Conservation (phyloP, 2,888 invertebrate genomes). For the Erebia ligea region DNA sequence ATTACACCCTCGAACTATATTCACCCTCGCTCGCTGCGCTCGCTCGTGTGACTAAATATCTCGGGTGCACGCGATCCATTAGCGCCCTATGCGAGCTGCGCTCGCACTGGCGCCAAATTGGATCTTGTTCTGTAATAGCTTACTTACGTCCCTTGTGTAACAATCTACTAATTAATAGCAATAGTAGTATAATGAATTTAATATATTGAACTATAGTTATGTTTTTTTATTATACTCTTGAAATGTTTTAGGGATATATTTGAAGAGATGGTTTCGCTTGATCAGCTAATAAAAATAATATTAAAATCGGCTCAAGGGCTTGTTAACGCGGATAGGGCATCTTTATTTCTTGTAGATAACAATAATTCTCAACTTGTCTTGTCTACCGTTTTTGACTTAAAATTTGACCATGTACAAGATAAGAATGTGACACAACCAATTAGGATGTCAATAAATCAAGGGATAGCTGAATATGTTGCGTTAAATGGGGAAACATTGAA, state of each 20-base stretch:
- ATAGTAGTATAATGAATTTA: background rate
- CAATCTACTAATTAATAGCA: too few relatives aligned
- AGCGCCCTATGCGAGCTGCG: too few relatives aligned
- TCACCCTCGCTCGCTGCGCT: too few relatives aligned
- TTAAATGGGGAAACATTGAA: slow-evolving; percentile 90
- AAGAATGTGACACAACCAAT: slow-evolving; percentile 73
- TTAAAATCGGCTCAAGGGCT: slow-evolving; percentile 92
- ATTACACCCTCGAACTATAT: too few relatives aligned
- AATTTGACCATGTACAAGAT: slow-evolving; percentile 56
- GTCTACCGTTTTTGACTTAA: slow-evolving; percentile 91
- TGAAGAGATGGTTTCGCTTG: slow-evolving; percentile 94
- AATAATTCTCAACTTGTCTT: slow-evolving; percentile 89
- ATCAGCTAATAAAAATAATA: slow-evolving; percentile 90
- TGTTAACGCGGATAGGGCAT: slow-evolving; percentile 92
- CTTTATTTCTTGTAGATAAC: slow-evolving; percentile 90
- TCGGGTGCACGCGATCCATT: too few relatives aligned
- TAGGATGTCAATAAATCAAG: slow-evolving; percentile 88
- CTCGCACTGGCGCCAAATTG: too few relatives aligned
- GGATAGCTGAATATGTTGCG: slow-evolving; percentile 93
- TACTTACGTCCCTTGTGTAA: too few relatives aligned
- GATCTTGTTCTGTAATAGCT: too few relatives aligned
- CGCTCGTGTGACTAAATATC: too few relatives aligned
- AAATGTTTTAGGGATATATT: slow-evolving; percentile 88
- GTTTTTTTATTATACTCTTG: background rate
- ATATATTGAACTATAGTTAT: background rate